Base-by-base conservation (phyloP, 2,113 vertebrate species). In the Panthera leo region DNA sequence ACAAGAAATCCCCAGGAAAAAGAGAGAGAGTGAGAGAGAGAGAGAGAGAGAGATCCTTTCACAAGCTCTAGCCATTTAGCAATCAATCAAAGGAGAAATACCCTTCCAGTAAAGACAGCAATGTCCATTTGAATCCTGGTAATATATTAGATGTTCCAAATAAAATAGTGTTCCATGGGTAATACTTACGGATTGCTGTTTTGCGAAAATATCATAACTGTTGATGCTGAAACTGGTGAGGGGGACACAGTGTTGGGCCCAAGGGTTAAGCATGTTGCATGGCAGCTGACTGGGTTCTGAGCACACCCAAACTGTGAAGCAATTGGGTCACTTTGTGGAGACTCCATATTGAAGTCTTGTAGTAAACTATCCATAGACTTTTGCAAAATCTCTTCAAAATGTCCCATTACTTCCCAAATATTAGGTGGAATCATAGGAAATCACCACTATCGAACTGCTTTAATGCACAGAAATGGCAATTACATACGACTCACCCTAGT, bases 1-100 rank as follows among this genome's bases (percentile, higher is more conserved):
- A 98, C 97, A 98, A 98, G 95, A 98, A 98, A 97, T 93, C 95
- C 96, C 85, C 21, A 39, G 78, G 53, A 1, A 21, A n/a, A 34
- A 45, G 15, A 36, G 25, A 61, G 36, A 76, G 16, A 48, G 73
- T 48, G 27, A 79, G 78, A 96, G n/a, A 48, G 67, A 63, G 27
- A 80, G 27, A 80, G 78, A 96, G 25, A 45, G 67, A 63, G n/a
- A 80, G 67, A 96, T 94, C 80, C 21, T 92, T 97, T 88, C 61
- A 89, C n/a, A 48, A 85, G 70, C 75, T 76, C 45, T 97, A 53
- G 94, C 80, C 88, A 91, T 78, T 98, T 95, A 95, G 83, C 36
- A 91, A 98, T 98, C 93, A 94, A 73, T 97, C 93, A 97, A 97
- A 94, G 55, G 14, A 67, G 53, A 95, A 94, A 70, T 42, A 65